phyloP scores from a whole-genome alignment of 1,140 invertebrate species.

The Homalodisca vitripennis region DNA sequence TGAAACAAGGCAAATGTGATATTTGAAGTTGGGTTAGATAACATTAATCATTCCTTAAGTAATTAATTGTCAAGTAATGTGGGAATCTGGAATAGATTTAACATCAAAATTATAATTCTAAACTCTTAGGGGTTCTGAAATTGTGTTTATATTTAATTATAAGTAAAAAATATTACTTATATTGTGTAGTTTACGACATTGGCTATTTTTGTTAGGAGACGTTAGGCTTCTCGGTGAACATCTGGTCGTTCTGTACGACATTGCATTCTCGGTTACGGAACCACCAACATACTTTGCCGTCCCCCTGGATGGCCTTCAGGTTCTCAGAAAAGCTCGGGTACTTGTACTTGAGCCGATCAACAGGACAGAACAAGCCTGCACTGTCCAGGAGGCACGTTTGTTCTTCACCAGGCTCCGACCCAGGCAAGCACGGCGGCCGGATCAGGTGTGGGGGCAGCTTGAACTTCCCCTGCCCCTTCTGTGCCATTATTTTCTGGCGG shows the following conservation, averaged over 20 bases:
- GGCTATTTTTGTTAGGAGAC: too few species aligned
- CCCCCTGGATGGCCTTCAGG: neutral
- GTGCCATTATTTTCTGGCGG: neutral
- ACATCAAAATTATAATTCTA: too few species aligned
- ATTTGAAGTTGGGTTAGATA: too few species aligned
- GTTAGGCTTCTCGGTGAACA: neutral
- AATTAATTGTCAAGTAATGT: too few species aligned
- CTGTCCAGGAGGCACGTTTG: neutral
- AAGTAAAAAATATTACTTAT: too few species aligned
- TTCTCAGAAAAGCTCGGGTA: neutral
- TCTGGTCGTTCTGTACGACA: neutral
- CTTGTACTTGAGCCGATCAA: neutral
- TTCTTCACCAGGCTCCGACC: neutral
- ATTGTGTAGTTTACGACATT: too few species aligned
- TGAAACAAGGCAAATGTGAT: too few species aligned
- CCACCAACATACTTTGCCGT: conserved; percentile 12
- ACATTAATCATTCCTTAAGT: too few species aligned
- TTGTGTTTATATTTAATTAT: too few species aligned
- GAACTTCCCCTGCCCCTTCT: neutral
- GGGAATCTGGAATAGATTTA: too few species aligned
- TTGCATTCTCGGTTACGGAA: neutral
- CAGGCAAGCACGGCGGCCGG: neutral
- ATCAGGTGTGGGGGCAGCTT: neutral
- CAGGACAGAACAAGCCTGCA: neutral
- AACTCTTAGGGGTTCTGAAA: too few species aligned